These are phyloP conservation scores for Dreissena polymorpha DNA, from an alignment of 1,140 invertebrate genomes.

Conservation along the genomic window DNA sequence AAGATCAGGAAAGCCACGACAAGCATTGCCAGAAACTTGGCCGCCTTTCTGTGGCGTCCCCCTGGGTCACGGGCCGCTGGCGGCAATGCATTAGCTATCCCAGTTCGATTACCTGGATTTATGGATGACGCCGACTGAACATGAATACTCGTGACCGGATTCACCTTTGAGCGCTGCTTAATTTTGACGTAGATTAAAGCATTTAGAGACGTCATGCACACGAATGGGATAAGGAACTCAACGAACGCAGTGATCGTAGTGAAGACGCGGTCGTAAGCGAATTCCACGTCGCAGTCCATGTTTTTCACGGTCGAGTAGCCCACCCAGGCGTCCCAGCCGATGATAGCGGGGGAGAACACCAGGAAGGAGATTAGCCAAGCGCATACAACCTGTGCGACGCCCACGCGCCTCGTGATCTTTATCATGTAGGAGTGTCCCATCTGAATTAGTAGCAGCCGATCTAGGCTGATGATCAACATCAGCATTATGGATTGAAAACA, in stretches of 20 bases:
- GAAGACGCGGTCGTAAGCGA: slow-evolving; percentile 56
- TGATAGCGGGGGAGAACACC: slow-evolving; percentile 67
- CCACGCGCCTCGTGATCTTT: slow-evolving; percentile 51
- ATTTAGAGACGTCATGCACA: no score
- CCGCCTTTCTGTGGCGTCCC: slow-evolving; percentile 59
- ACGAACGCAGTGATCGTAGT: slow-evolving; percentile 60
- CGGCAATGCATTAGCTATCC: no score
- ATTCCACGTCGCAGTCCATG: slow-evolving; percentile 67
- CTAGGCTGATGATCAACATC: no score
- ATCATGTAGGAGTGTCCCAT: slow-evolving; percentile 55
- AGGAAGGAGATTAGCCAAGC: slow-evolving; percentile 63
- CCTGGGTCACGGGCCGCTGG: not conserved
- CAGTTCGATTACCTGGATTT: no score
- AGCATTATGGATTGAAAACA: no score
- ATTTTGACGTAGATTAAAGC: slow-evolving; percentile 61
- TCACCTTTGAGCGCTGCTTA: slow-evolving; percentile 4
- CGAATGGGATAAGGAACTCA: slow-evolving; percentile 66
- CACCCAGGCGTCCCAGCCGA: slow-evolving; percentile 66
- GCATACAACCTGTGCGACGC: slow-evolving; percentile 51
- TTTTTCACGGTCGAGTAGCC: slow-evolving; percentile 49
- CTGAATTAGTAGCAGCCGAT: no score
- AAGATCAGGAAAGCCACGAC: slow-evolving; percentile 60
- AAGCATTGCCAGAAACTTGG: slow-evolving; percentile 58
- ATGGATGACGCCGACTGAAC: no score
- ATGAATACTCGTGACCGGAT: no score